Conservation (phyloP, 2,888 invertebrate genomes). For the Acleris sparsana region DNA sequence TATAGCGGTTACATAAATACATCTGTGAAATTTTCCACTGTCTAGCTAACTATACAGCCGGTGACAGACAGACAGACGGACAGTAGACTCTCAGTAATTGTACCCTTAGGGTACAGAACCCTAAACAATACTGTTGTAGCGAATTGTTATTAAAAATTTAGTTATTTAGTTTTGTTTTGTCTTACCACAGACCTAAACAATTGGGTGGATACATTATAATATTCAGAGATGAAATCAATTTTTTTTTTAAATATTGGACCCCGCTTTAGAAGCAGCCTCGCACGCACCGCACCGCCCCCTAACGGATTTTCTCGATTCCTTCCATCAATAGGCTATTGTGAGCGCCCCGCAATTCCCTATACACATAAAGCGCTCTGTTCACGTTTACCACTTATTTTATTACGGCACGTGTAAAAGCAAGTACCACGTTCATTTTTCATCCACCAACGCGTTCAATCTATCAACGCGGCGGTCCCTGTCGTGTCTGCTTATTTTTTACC, state of each 20-base stretch:
- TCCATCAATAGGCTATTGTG: slow-evolving; percentile 40
- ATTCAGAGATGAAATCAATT: too few species aligned
- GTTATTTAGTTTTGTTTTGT: too few species aligned
- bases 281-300: slow-evolving; percentile 51
- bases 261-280: slow-evolving; percentile 5
- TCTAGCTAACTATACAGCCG: too few species aligned
- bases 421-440: slow-evolving; percentile 30
- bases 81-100: too few species aligned
- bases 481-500: slow-evolving; percentile 22
- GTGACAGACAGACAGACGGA: too few species aligned
- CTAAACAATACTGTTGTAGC: too few species aligned
- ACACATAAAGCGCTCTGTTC: neutral
- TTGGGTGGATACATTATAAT: too few species aligned
- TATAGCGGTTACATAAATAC: too few species aligned
- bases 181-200: too few species aligned
- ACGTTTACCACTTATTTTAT: slow-evolving; percentile 32
- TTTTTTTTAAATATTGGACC: slow-evolving; percentile 1
- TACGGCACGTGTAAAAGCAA: slow-evolving; percentile 24
- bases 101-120: too few species aligned
- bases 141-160: too few species aligned
- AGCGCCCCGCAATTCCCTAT: slow-evolving; percentile 43
- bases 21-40: too few species aligned
- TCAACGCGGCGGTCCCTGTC: slow-evolving; percentile 31
- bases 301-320: slow-evolving; percentile 67
- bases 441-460: slow-evolving; percentile 29